Base-by-base conservation (phyloP, 1,140 invertebrate species). In the Drosophila setifemur region DNA sequence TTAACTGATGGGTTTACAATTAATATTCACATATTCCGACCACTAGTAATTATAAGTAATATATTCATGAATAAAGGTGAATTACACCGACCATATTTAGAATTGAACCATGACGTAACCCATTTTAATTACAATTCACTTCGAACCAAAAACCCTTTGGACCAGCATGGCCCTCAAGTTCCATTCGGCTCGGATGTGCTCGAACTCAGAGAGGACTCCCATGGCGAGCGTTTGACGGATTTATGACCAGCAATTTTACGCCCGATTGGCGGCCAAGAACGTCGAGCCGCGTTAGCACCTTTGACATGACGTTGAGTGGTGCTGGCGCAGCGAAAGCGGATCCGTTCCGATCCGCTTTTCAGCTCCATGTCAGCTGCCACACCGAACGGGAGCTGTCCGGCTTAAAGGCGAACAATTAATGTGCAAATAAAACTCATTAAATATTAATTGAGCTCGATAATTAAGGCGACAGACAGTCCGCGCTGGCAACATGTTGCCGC, bases 401-500 rank as follows among this genome's bases (percentile, higher is more conserved):
- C 31, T 60, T 64, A 60, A 73, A 66, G 60, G 42, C 50, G 73
- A 81, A 76, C 72, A 76, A 85, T 85, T 86, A 76, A 86, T 73
- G 81, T 81, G 81, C 61, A 86, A 81, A 85, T 86, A 61, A 73
- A 85, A 81, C 50, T 45, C 60, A 85, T 85, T 85, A 69, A 86
- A 64, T 76, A 85, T 86, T 81, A 85, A 85, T 85, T 86, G 72
- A 86, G 81, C 86, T 81, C 54, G 58, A 85, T 86, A 86, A 86
- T 85, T 86, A 74, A 52, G 23, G 26, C 11, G 25, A 6, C 57
- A 19, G 21, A 23, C 2, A 33, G n/a, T n/a, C 14, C 43, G 12
- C 19, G 8, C 4, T 14, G 21, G 35, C 37, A 23, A 61, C 68
- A 60, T 70, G 54, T 71, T 86, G 60, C 60, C 11, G 63, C 58